phyloP scores from a whole-genome alignment of 2,113 vertebrate species.

The Podarcis cretensis region DNA sequence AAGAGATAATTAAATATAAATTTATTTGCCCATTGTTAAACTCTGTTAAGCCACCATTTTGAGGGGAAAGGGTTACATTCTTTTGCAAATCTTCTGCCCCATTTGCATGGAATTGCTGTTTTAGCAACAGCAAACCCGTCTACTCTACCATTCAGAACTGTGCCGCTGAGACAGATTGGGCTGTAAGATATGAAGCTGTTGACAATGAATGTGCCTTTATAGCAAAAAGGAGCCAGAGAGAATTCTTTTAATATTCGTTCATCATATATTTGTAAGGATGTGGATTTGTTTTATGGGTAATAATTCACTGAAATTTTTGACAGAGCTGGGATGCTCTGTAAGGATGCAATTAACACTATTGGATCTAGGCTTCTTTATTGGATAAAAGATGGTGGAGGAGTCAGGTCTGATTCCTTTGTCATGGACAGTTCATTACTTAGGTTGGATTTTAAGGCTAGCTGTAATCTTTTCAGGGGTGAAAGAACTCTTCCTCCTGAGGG shows the following conservation, averaged over 20 bases:
- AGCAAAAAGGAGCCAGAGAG: neutral
- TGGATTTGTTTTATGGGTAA: conserved; percentile 36
- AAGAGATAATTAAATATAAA: no score
- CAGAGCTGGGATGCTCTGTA: conserved; percentile 15
- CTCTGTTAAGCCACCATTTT: neutral
- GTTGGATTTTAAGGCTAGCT: no score
- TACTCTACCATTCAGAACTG: neutral
- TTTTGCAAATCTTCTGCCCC: no score
- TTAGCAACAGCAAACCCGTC: neutral
- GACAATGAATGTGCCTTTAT: neutral
- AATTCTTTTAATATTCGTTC: neutral
- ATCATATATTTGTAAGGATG: conserved; percentile 1
- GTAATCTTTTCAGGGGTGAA: no score
- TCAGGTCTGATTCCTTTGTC: no score
- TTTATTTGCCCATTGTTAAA: neutral
- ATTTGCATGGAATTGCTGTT: neutral
- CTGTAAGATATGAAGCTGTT: neutral
- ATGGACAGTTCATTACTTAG: no score
- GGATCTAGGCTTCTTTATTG: no score
- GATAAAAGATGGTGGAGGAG: no score
- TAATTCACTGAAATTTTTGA: conserved; percentile 5
- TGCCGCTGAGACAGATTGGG: neutral
- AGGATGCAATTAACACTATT: neutral
- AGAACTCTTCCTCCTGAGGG: no score
- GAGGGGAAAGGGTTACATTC: neutral